Conservation (phyloP, 1,140 invertebrate genomes). For the Chelonus insularis region DNA sequence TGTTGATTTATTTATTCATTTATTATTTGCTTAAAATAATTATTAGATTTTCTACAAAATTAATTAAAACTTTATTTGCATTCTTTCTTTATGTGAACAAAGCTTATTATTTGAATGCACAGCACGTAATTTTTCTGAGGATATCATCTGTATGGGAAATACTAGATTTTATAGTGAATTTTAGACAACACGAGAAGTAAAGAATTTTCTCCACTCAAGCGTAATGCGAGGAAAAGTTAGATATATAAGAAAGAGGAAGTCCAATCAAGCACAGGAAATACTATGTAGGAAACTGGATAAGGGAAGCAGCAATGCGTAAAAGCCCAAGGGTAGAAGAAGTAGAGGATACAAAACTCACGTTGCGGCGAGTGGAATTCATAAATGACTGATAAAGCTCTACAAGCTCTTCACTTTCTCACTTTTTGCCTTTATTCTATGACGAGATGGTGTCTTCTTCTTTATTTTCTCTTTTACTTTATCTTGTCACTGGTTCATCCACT, state of each 20-base stretch:
- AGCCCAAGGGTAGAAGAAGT: neutral
- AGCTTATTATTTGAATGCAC: no score
- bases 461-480: conserved; percentile 3
- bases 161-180: no score
- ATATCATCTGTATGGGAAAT: no score
- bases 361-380: conserved; percentile 33
- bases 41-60: no score
- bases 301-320: conserved; percentile 17
- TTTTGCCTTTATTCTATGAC: neutral
- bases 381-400: conserved; percentile 42
- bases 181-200: no score
- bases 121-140: no score
- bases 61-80: no score
- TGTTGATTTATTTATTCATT: no score
- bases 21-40: no score
- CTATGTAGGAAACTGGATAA: conserved; percentile 14
- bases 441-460: conserved; percentile 9
- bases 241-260: conserved; percentile 17
- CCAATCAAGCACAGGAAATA: neutral
- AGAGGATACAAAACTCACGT: neutral
- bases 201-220: no score
- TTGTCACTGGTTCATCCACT: conserved; percentile 16
- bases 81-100: no score
- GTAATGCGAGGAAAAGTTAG: neutral
- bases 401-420: conserved; percentile 18